Conservation (phyloP, 2,888 invertebrate species). For the Steinernema scapterisci region DNA sequence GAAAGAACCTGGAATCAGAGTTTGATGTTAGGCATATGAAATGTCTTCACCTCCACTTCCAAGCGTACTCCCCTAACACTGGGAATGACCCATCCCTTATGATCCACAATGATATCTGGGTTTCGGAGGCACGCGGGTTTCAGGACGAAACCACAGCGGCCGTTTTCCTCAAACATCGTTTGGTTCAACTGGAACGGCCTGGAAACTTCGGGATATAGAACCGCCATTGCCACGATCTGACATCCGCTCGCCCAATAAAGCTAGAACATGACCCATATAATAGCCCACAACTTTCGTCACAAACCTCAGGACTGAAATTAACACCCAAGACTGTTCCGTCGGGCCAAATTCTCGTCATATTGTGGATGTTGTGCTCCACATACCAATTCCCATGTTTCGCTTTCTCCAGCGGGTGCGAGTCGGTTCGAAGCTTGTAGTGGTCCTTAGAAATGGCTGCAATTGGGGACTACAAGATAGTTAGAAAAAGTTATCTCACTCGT, state of each 20-base stretch:
- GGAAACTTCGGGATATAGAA: constrained; percentile 66
- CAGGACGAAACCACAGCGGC: constrained; percentile 82
- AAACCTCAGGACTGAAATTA: neutral
- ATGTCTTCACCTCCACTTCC: neutral
- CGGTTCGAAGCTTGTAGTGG: neutral
- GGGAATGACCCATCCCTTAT: constrained; percentile 13
- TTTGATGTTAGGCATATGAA: neutral
- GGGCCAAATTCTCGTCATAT: constrained; percentile 12
- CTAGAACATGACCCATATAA: neutral
- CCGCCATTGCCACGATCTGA: constrained; percentile 82
- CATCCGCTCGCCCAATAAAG: constrained; percentile 83
- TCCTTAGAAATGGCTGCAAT: neutral
- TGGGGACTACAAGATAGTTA: too few species aligned
- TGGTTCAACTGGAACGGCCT: constrained; percentile 83
- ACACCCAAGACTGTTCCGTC: neutral
- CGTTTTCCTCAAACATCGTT: constrained; percentile 89
- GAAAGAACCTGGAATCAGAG: neutral
- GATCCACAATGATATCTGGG: neutral
- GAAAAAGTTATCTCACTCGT: too few species aligned
- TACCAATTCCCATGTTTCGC: constrained; percentile 7
- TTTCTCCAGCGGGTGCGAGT: neutral
- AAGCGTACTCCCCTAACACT: neutral
- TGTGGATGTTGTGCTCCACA: neutral
- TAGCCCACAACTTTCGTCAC: too few species aligned
- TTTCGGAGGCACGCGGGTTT: constrained; percentile 70